Evolutionary conservation across 2,888 invertebrate genomes (phyloP), one percentile per base, ranked within the genome.

Genomic region (Parascotia fuliginaria): DNA sequence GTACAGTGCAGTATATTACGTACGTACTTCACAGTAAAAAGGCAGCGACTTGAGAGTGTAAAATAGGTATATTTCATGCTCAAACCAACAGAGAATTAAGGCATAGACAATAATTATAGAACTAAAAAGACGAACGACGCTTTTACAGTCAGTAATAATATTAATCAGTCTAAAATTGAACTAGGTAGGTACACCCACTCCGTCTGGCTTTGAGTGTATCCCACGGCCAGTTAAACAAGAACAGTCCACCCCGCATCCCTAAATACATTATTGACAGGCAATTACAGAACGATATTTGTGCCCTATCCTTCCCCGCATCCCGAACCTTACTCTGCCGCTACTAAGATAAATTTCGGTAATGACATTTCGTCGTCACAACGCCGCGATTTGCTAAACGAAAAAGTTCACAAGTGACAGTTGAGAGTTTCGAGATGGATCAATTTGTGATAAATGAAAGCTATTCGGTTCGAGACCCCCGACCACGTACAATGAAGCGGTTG

Each of bases 371-470:
- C 58, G 60, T 52, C 60, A 65, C 58, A 60, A 67, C 67, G 67
- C 58, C 63, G 60, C 71, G 71, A 77, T 78, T 77, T 76, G 68
- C 67, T 81, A 81, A 85, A 80, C 81, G 80, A 81, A 82, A 85
- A 83, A 84, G 77, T 83, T 80, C 72, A 70, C 73, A 69, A 81
- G 72, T 79, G 86, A 81, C 84, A 85, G 79, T 76, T 66, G 70
- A 68, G 70, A 76, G 73, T 77, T 74, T 62, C 59, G 60, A 74
- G 78, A 82, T 78, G 80, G 84, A 86, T 86, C 84, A 82, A 84
- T 81, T 73, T 68, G 68, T 85, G 85, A 87, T 86, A 85, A 84
- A 87, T 85, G 78, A 72, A 69, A 68, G 75, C 75, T 73, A 77
- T 79, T 77, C 69, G 65, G 64, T 65, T 57, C 63, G 63, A 59